Percentiles rank a stretch among this genome's conserved stretches.
Conservation (phyloP, 2,113 vertebrate genomes). For the Sinocyclocheilus anshuiensis region DNA sequence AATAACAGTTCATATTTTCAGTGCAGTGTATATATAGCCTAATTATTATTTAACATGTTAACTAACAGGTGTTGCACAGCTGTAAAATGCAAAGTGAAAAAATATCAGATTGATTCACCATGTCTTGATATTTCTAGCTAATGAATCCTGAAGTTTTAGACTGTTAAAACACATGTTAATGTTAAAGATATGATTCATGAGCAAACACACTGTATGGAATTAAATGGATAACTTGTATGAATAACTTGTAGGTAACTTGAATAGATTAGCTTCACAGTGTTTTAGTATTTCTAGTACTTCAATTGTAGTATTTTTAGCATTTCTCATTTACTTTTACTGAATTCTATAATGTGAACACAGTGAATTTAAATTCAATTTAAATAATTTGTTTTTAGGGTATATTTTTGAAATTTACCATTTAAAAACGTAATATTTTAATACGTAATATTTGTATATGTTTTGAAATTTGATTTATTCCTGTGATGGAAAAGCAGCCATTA, state of each 20-base stretch:
- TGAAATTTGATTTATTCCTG: too few relatives aligned
- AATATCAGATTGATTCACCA: background rate
- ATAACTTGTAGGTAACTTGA: background rate
- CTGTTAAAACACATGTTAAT: background rate
- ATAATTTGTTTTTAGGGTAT: background rate
- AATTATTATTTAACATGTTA: background rate
- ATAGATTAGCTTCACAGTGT: background rate
- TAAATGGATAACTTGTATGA: background rate
- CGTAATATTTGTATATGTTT: background rate
- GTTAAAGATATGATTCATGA: background rate
- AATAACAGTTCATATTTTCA: background rate
- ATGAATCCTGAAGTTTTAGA: background rate
- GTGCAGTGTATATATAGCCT: background rate
- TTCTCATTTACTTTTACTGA: background rate
- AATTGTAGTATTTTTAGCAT: too few relatives aligned
- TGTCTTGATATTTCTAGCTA: background rate
- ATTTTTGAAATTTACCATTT: too few relatives aligned
- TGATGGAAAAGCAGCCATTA: background rate
- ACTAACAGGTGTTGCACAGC: background rate
- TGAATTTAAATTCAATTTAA: too few relatives aligned
- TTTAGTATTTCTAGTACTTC: background rate
- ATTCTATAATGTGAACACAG: background rate
- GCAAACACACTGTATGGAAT: background rate
- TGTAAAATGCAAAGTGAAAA: background rate
- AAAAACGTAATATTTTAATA: too few relatives aligned